Base-by-base conservation (phyloP, 2,888 invertebrate genomes). In the Meandrusa payeni region DNA sequence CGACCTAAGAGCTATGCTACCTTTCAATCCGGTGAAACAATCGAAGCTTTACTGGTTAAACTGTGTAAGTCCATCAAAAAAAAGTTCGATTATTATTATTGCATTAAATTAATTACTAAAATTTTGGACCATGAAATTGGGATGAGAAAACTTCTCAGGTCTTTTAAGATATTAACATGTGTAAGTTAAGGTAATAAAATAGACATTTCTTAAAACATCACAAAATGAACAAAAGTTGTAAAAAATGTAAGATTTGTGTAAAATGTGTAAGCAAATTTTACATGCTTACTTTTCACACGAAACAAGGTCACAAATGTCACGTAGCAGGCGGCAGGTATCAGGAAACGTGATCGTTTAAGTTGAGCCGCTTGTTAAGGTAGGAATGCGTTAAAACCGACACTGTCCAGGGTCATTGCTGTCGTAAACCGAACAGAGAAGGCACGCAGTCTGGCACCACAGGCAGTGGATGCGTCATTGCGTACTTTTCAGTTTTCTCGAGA, bases 321-420 rank as follows among this genome's bases (percentile, higher is more conserved):
- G 48, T 47, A 47, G 37, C 29, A 44, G 26, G 47, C 46, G 41
- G 43, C 49, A 44, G 49, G 47, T 48, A 47, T 47, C 48, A 48
- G 43, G 54, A 48, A 54, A 54, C 47, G 50, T 43, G 48, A 48
- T 54, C 43, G 37, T 47, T 50, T 44, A 42, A 43, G 43, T 48
- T 46, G 32, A 39, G 43, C 47, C 45, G 45, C 43, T 48, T 47
- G 45, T 47, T 43, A 41, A 44, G 40, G 45, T 27, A 38, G 32
- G n/a, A n/a, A n/a, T n/a, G 31, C 31, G 34, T 41, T 48, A 41
- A 33, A 31, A 36, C 39, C 13, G 36, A 43, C 38, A 38, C 38
- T 2, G 9, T 9, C 38, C 38, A 38, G 22, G 38, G 38, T 38
- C 38, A 38, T 22, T 22, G 28, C 28, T 38, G 31, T 40, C 40